These are phyloP conservation scores for Tinamus guttatus DNA, from an alignment of 2,113 vertebrate species.

Conservation along the genomic window DNA sequence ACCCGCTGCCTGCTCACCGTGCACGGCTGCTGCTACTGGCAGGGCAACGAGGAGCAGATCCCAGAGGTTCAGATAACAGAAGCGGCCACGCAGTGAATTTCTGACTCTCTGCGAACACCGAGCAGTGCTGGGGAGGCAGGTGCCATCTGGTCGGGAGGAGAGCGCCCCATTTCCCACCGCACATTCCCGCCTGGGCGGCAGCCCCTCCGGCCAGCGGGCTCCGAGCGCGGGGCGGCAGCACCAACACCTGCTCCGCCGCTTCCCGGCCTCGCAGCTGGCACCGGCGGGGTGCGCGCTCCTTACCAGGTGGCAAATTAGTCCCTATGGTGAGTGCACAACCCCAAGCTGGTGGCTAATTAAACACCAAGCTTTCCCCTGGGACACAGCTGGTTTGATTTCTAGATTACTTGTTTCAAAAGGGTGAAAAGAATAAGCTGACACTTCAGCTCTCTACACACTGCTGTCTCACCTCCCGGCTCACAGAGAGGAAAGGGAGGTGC, in stretches of 20 bases:
- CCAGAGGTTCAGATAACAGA: neutral
- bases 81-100: neutral
- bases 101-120: too few relatives aligned
- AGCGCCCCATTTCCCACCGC: neutral
- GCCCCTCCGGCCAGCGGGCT: neutral
- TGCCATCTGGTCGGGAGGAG: neutral
- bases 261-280: neutral
- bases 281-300: neutral
- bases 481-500: neutral
- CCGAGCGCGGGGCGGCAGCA: neutral
- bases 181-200: neutral
- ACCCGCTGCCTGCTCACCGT: too few relatives aligned
- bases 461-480: neutral
- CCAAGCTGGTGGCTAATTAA: constrained; percentile 10
- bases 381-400: neutral
- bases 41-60: neutral
- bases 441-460: neutral
- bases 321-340: neutral
- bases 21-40: neutral
- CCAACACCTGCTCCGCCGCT: neutral
- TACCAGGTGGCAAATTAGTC: neutral
- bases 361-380: neutral
- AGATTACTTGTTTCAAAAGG: neutral
- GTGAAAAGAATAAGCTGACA: constrained; percentile 11
- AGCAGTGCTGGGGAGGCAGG: too few relatives aligned